Base-by-base conservation (phyloP, 2,113 vertebrate species). In the Nycticebus coucang region DNA sequence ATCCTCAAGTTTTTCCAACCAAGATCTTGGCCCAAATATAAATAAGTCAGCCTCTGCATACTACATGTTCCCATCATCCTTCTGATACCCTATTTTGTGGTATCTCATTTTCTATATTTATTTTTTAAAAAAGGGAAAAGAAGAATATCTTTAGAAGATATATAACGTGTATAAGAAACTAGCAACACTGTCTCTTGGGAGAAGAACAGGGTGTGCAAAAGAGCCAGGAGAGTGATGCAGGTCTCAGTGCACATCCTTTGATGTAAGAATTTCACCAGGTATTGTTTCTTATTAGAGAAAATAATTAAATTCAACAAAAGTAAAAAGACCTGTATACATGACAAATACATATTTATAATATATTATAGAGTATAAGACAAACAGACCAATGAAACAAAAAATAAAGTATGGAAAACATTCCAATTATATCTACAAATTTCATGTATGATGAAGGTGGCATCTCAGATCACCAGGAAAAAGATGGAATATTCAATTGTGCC, bases 21-120 rank as follows among this genome's bases (percentile, higher is more conserved):
- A 24, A 87, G 59, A 79, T 72, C 74, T 22, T 37, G 18, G 66
- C 50, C 79, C 57, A 82, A 41, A 93, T 26, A 57, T 53, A 84
- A 45, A 2, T 33, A 37, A 64, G 10, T 83, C 41, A 80, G 59
- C 17, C 69, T 80, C 33, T 19, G 10, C 5, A 55, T 6, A 35
- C 35, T 13, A 75, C 21, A 53, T 24, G 26, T 60, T 64, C 9
- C 92, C 41, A 64, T 22, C 79, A 62, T 11, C 53, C 33, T 91
- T 17, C 79, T 45, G 53, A 85, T 30, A 62, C 30, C 22, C 69
- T 84, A 53, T 57, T 33, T 80, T 60, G 75, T 80, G 41, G 19
- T 17, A 87, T 78, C 93, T 93, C 4, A 80, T 60, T 92, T 96
- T 80, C 80, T 90, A 81, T 55, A 84, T 71, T 85, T 91, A 93